Conservation (phyloP, 1,140 invertebrate genomes). For the Calephelis nemesis region DNA sequence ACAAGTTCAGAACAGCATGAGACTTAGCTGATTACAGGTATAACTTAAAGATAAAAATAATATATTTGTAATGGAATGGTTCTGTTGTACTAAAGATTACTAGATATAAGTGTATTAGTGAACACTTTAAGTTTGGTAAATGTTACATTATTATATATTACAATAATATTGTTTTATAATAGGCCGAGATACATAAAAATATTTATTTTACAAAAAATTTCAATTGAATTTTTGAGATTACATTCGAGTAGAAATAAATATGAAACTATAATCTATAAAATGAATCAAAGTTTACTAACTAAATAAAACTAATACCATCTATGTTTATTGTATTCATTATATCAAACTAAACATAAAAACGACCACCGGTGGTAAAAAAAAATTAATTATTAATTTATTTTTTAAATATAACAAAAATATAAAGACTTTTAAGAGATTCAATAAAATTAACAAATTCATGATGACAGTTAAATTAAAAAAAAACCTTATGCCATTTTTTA, state of each 20-base stretch:
- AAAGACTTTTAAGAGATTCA: slow-evolving; percentile 50
- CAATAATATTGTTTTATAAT: slow-evolving; percentile 26
- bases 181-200: slow-evolving; percentile 34
- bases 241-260: slow-evolving; percentile 50
- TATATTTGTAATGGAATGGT: slow-evolving; percentile 58
- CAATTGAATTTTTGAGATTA: slow-evolving; percentile 58
- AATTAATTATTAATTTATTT: slow-evolving; percentile 22
- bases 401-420: slow-evolving; percentile 25
- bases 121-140: slow-evolving; percentile 64
- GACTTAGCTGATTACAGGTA: slow-evolving; percentile 19
- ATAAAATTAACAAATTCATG: slow-evolving; percentile 34
- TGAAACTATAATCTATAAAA: slow-evolving; percentile 23
- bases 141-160: slow-evolving; percentile 26
- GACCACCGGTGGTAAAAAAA: slow-evolving; percentile 47
- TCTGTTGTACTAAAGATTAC: slow-evolving; percentile 50
- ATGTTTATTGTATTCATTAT: slow-evolving; percentile 28
- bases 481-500: too few species aligned
- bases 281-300: slow-evolving; percentile 8
- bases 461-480: neutral
- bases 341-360: slow-evolving; percentile 37
- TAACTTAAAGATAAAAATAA: slow-evolving; percentile 22
- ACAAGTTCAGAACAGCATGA: slow-evolving; percentile 13
- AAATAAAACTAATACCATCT: slow-evolving; percentile 24
- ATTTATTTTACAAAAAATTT: slow-evolving; percentile 33
- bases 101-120: slow-evolving; percentile 38